Evolutionary conservation across 2,888 invertebrate genomes (phyloP).

Genomic region (Graphium colonna): DNA sequence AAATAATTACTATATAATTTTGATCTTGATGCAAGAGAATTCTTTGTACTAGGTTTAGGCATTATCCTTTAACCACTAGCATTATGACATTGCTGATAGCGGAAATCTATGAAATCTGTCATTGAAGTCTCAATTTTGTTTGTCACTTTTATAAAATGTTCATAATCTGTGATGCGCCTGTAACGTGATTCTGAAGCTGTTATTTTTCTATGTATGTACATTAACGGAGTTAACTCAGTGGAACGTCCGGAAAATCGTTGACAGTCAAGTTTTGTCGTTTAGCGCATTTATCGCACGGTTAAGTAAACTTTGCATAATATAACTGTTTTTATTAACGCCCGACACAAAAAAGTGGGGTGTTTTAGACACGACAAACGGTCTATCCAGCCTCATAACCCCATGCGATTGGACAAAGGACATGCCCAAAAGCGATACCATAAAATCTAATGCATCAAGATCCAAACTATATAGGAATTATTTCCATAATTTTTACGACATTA

Average conservation of each 20-base stretch:
- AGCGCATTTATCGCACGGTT: constrained; percentile 13
- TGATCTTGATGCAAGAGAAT: too few species aligned
- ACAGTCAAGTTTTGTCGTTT: constrained; percentile 10
- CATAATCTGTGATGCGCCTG: background rate
- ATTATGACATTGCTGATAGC: too few species aligned
- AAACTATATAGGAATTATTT: too few species aligned
- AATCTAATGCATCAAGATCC: too few species aligned
- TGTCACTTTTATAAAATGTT: background rate
- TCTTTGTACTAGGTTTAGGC: too few species aligned
- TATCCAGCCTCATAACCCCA: background rate
- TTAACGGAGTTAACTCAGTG: background rate
- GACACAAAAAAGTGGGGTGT: background rate
- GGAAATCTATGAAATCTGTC: too few species aligned
- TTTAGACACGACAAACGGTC: background rate
- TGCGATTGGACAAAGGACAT: too few species aligned
- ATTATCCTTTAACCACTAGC: too few species aligned
- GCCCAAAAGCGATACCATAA: too few species aligned
- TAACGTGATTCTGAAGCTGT: background rate
- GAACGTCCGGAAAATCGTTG: background rate
- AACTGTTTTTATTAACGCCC: constrained; percentile 1
- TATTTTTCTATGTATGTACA: background rate
- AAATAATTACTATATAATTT: too few species aligned
- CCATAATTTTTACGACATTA: too few species aligned
- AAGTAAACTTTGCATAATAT: constrained; percentile 11
- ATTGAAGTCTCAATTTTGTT: too few species aligned